These are phyloP conservation scores for Benthosema pterotum DNA, from an alignment of 2,797 vertebrate species.

Conservation along the genomic window DNA sequence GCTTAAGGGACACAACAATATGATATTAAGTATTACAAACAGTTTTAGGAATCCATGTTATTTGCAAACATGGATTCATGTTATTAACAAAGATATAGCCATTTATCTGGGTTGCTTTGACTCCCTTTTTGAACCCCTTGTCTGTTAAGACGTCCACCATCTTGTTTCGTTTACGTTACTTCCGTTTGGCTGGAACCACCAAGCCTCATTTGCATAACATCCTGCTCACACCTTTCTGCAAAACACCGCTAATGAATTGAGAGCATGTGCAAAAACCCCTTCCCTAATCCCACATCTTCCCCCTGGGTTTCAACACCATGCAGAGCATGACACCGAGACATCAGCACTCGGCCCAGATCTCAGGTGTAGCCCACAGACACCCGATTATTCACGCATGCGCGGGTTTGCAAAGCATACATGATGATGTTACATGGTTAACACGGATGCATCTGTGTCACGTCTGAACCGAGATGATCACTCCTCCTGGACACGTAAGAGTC, in stretches of 20 bases:
- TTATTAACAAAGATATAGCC: too few species aligned
- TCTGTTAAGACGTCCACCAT: conserved; percentile 26
- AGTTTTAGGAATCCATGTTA: too few species aligned
- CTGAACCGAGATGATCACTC: too few species aligned
- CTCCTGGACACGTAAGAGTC: not conserved
- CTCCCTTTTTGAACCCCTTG: conserved; percentile 20
- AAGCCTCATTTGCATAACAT: conserved; percentile 7
- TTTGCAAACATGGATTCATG: too few species aligned
- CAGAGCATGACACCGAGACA: conserved; percentile 2
- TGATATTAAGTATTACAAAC: too few species aligned
- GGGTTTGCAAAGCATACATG: not conserved
- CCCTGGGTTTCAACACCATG: not conserved
- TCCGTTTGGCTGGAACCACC: conserved; percentile 20
- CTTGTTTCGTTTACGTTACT: conserved; percentile 17
- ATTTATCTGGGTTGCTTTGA: conserved; percentile 22
- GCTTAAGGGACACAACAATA: too few species aligned
- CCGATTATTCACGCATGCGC: conserved; percentile 14
- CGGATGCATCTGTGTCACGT: conserved; percentile 1
- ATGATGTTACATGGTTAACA: conserved; percentile 1
- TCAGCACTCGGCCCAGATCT: conserved; percentile 1
- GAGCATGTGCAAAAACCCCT: conserved; percentile 20
- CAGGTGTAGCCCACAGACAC: conserved; percentile 7
- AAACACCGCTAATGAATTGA: conserved; percentile 2
- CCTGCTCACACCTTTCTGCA: not conserved
- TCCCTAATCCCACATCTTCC: not conserved